Base-by-base conservation (phyloP, 2,797 vertebrate genomes). In the Luscinia luscinia region DNA sequence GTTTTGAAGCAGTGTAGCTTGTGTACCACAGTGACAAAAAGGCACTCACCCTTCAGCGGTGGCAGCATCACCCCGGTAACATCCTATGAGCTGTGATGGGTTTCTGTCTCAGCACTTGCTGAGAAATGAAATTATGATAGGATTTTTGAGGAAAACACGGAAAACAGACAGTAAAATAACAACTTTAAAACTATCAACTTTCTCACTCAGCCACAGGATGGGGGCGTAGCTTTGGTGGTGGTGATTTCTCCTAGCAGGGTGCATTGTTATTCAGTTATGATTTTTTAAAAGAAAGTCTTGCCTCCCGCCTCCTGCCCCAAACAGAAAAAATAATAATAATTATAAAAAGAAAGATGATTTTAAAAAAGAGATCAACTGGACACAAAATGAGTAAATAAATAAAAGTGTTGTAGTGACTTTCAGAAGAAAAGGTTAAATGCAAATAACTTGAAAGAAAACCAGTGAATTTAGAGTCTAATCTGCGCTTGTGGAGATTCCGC, bases 131-230 rank as follows among this genome's bases (percentile, higher is more conserved):
- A 76, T 41, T 28, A 32, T 18, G 43, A 1, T 1, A 9, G 59
- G 67, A 59, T 55, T 89, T 22, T 20, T 14, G 54, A 87, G 76
- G 74, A 23, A 89, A 91, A 75, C 27, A 26, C 9, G 34, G 38
- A 40, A 90, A 51, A 46, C 19, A 68, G 27, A 24, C 51, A 62
- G 66, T 49, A 66, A 81, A 78, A 52, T 26, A 90, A 18, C 51
- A 69, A 16, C 48, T 90, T 76, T n/a, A 27, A 62, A 88, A 45
- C 41, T 3, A 80, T 45, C 62, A 87, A 38, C 72, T 95, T 89
- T 94, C 70, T 89, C 34, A 57, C 74, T 88, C 88, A 83, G 91
- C 84, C 96, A 96, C 89, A 90, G 78, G 95, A 90, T 85, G 91
- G 93, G 95, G 89, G 92, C 73, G 14, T 81, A 91, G 83, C 92